Evolutionary conservation across 2,113 vertebrate species (phyloP), one percentile per base, ranked within the genome.

Genomic region (Rousettus leschenaultii): DNA sequence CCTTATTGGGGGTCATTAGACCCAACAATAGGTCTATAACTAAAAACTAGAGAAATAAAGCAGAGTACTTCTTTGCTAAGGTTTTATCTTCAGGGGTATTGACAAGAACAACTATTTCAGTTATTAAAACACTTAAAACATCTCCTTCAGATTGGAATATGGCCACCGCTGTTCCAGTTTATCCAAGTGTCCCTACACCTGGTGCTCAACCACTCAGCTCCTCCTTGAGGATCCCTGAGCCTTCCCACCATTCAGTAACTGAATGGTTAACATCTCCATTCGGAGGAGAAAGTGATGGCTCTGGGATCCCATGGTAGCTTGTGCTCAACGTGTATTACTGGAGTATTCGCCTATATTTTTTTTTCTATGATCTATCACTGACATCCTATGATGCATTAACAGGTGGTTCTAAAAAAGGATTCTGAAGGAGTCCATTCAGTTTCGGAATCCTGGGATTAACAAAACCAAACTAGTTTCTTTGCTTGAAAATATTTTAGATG

Each of bases 1-100:
- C 59, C 8, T 71, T 3, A 0, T 0, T 19, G 13, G 0, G 19
- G 35, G 15, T 43, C 6, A 26, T 51, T 6, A 28, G 7, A 35
- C 66, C 86, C 57, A 83, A 19, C 26, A 63, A 35, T 24, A 18
- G 70, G 33, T 55, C 63, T 59, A 26, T 28, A 59, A 38, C 6
- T 15, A 68, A 63, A 79, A 9, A 21, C 65, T 61, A 63, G 28
- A 93, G 61, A 61, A 96, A 66, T 28, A 65, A 61, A 70, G 22
- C 35, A 21, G 13, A 22, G 26, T 65, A 26, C 63, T 11, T 43
- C 3, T 57, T 61, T 51, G 9, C 26, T 55, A 48, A 19, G 53
- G 61, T 43, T 71, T 78, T 38, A n/a, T 38, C 35, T 55, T 48
- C 30, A 84, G 40, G 8, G 3, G 12, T 75, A 24, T 9, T 51